Evolutionary conservation across 2,888 invertebrate genomes (phyloP), one percentile per base, ranked within the genome.

Genomic region (Catotricha subobsoleta): DNA sequence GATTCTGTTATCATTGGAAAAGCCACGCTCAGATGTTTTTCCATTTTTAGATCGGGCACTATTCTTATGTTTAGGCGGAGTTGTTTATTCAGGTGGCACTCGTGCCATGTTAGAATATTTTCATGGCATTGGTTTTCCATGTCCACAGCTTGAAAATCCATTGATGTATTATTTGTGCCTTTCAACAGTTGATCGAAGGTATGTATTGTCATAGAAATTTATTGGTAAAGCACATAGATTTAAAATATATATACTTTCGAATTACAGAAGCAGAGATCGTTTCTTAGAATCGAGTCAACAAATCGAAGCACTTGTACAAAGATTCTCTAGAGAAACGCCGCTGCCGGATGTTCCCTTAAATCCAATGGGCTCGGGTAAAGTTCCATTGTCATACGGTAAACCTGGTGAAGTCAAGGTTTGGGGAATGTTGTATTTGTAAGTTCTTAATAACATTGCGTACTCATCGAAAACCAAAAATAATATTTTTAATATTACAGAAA

Each of bases 71-170:
- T 68, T 92, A 28, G 88, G 88, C 0, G 87, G 92, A 52, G 82
- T 90, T 23, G 90, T 92, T 3, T 88, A 87, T 59, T 82, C 83
- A 0, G 92, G 92, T 0, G 83, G 86, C 9, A 94, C 94, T 0
- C 70, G 88, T 40, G 80, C 88, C 50, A 83, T 97, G 73, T 67
- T 95, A 45, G 86, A 88, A 55, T 95, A 97, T 62, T 97, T 95
- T 60, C 81, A 87, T 42, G 80, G 80, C 47, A 88, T 95, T 49
- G 95, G 95, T 2, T 94, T 92, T 58, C 92, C 94, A 0, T 97
- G 95, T 60, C 95, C 95, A 0, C 87, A 91, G 56, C 66, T 92
- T 38, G 95, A 95, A 57, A 97, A 97, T 62, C 95, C 95, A 0
- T 68, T 95, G n/a, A 94, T 94, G 83, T 95, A 92, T 62, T 97